These are phyloP conservation scores for Odontamblyopus lacepedii DNA, from an alignment of 2,797 vertebrate genomes.

Conservation along the genomic window DNA sequence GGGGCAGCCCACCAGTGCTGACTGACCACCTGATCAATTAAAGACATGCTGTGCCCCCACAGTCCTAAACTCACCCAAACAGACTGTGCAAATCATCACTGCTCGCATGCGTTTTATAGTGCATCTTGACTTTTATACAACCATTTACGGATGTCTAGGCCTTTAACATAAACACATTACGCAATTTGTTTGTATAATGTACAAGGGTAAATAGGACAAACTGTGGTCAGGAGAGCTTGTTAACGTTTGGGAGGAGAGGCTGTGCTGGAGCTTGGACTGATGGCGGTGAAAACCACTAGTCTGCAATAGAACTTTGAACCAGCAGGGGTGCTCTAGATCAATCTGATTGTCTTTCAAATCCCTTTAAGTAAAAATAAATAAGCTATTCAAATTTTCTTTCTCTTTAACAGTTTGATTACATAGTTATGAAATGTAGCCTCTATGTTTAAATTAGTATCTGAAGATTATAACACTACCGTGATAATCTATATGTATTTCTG, in stretches of 20 bases:
- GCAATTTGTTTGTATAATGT: conserved; percentile 69
- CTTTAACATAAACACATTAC: conserved; percentile 67
- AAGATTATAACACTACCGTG: conserved; percentile 26
- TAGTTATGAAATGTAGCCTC: background rate
- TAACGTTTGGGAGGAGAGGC: conserved; percentile 63
- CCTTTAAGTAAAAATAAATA: background rate
- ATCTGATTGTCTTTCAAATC: conserved; percentile 3
- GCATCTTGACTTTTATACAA: conserved; percentile 64
- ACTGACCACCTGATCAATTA: conserved; percentile 68
- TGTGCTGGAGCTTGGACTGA: conserved; percentile 39
- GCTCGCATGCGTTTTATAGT: conserved; percentile 58
- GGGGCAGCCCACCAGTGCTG: conserved; percentile 62
- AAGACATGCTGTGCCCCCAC: conserved; percentile 46
- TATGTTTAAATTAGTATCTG: background rate
- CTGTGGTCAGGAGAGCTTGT: conserved; percentile 61
- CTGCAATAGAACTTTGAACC: conserved; percentile 40
- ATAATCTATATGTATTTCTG: conserved; percentile 5
- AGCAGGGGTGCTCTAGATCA: conserved; percentile 44
- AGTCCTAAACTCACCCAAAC: conserved; percentile 42
- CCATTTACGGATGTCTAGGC: conserved; percentile 46
- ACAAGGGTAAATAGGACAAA: conserved; percentile 68
- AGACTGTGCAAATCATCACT: conserved; percentile 41
- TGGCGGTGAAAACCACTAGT: conserved; percentile 38
- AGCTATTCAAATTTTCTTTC: background rate
- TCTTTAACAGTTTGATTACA: background rate